Base-by-base conservation (phyloP, 2,888 invertebrate genomes). In the Ornithoptera alexandrae region DNA sequence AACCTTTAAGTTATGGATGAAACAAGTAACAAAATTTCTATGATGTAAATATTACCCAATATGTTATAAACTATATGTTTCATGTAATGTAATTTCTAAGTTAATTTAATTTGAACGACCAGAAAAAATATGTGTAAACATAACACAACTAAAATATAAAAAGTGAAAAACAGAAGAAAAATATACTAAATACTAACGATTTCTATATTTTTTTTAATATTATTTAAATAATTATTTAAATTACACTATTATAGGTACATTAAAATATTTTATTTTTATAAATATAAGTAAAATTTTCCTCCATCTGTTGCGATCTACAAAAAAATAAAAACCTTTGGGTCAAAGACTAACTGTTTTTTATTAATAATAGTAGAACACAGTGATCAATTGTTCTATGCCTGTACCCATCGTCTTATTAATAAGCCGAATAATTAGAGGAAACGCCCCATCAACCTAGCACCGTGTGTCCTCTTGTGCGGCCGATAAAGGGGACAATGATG, bases 341-440 rank as follows among this genome's bases (percentile, higher is more conserved):
- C 24, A 42, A 62, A 18, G 39, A 22, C 62, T 30, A 42, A 57
- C 24, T 24, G n/a, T 67, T 24, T 42, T 53, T 18, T 42, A 53
- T 61, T 67, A 42, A 24, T 36, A 77, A 78, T 78, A 73, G 79
- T 77, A 79, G 79, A 81, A 82, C 77, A 75, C 79, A 80, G 81
- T 81, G 83, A 86, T 86, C 84, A 84, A 87, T 89, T 89, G 86
- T 88, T 78, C 60, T 74, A 72, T 74, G 75, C 73, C 74, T 73
- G 72, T 58, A 72, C 68, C 68, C 71, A 77, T 78, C 78, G 77
- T 84, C 84, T 87, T 90, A 90, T 90, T 91, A 92, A 91, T 91
- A 90, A 89, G 81, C 82, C 85, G 84, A 87, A 86, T 91, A 92
- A 92, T 92, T 90, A 90, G 85, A 92, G 91, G 92, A 92, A 91